A percentile compares a stretch with the other conserved stretches of the same genome.
Conservation (phyloP, 2,113 vertebrate genomes). For the Anolis carolinensis region DNA sequence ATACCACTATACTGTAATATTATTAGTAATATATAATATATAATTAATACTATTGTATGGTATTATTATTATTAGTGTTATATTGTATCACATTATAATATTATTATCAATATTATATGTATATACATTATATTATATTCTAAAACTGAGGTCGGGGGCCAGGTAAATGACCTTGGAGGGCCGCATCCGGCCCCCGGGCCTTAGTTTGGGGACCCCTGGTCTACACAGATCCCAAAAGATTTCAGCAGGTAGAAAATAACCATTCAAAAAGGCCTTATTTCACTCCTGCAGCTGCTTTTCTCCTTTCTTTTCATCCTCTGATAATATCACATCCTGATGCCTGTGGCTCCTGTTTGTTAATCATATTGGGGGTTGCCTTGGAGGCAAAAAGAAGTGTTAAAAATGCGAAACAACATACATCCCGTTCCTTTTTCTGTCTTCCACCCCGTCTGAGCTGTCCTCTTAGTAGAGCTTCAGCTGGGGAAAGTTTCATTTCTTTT, state of each 20-base stretch:
- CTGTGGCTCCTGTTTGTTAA: constrained; percentile 36
- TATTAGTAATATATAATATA: too few species aligned
- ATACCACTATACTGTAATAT: too few species aligned
- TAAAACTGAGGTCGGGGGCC: too few species aligned
- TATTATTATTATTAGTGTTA: too few species aligned
- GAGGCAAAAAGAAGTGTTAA: neutral
- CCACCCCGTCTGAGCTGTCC: neutral
- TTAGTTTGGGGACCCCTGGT: too few species aligned
- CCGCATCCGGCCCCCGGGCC: too few species aligned
- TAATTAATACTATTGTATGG: too few species aligned
- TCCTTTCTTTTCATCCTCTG: constrained; percentile 13
- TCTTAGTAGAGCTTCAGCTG: neutral
- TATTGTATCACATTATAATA: too few species aligned
- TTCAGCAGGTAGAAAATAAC: neutral
- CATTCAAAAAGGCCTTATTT: constrained; percentile 10
- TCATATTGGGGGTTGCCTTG: constrained; percentile 13
- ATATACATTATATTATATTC: too few species aligned
- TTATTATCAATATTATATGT: too few species aligned
- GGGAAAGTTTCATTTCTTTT: constrained; percentile 33
- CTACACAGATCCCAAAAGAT: neutral
- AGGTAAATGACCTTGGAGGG: too few species aligned
- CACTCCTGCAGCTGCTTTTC: constrained; percentile 12
- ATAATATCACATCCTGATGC: neutral
- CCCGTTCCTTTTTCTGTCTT: neutral
- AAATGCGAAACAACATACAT: neutral